phyloP scores from a whole-genome alignment of 2,113 vertebrate species.

The Alligator sinensis region DNA sequence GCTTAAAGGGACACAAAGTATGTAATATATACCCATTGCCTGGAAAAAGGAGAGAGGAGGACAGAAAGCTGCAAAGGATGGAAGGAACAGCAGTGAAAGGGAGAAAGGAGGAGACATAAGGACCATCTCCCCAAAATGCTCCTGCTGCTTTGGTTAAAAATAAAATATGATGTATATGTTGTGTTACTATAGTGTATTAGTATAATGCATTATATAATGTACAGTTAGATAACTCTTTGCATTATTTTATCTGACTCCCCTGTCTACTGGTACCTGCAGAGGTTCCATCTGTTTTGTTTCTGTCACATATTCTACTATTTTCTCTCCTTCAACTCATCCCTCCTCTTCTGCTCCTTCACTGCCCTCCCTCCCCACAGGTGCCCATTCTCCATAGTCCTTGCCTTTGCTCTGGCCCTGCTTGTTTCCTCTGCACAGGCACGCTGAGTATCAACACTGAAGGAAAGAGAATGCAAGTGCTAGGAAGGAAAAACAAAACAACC shows the following conservation, averaged over 20 bases:
- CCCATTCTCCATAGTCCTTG: not conserved
- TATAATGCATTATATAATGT: too few species aligned
- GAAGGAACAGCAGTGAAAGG: not conserved
- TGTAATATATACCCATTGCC: not conserved
- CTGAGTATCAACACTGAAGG: fast-evolving
- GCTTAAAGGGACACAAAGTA: fast-evolving
- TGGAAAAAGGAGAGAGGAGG: fast-evolving
- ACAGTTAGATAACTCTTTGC: not conserved
- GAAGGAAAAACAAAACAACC: not conserved
- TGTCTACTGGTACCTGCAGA: not conserved
- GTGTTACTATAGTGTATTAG: not conserved
- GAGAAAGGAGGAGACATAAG: fast-evolving
- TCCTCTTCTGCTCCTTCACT: not conserved
- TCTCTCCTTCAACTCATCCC: not conserved
- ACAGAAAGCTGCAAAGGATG: not conserved
- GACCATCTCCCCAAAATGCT: not conserved
- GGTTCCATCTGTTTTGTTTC: not conserved
- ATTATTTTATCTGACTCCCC: not conserved
- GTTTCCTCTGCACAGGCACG: not conserved
- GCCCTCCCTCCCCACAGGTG: too few species aligned
- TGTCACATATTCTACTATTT: not conserved
- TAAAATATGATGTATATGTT: not conserved
- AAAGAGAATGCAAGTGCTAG: fast-evolving
- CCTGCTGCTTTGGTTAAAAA: not conserved
- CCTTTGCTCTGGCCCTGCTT: too few species aligned